Evolutionary conservation across 2,888 invertebrate species (phyloP).

Genomic region (Hoplodrina blanda): DNA sequence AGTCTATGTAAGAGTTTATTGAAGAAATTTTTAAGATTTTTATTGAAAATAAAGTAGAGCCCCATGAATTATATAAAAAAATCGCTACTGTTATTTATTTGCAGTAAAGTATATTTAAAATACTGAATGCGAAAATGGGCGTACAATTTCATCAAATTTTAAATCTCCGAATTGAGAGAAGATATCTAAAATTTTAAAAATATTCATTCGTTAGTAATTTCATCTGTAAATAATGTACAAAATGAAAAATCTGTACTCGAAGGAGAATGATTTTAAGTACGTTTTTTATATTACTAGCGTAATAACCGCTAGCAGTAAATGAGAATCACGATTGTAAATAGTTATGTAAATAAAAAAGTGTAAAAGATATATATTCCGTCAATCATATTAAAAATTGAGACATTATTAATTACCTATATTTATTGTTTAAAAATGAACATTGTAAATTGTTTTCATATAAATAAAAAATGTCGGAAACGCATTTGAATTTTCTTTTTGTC

Average conservation of each 20-base stretch:
- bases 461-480: slow-evolving; percentile 79
- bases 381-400: slow-evolving; percentile 82
- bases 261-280: slow-evolving; percentile 73
- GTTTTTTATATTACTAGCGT: slow-evolving; percentile 80
- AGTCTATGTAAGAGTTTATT: slow-evolving; percentile 53
- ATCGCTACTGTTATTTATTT: slow-evolving; percentile 27
- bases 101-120: slow-evolving; percentile 25
- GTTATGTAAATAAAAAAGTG: slow-evolving; percentile 83
- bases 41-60: slow-evolving; percentile 25
- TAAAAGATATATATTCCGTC: slow-evolving; percentile 87
- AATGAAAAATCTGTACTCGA: slow-evolving; percentile 68
- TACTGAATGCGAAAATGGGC: slow-evolving; percentile 10
- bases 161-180: slow-evolving; percentile 20
- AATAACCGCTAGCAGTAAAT: slow-evolving; percentile 73
- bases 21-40: slow-evolving; percentile 35
- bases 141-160: slow-evolving; percentile 15
- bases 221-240: slow-evolving; percentile 87
- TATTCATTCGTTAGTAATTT: slow-evolving; percentile 51
- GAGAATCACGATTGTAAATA: slow-evolving; percentile 80
- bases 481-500: slow-evolving; percentile 39
- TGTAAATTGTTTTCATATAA: slow-evolving; percentile 89
- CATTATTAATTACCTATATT: slow-evolving; percentile 82
- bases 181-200: slow-evolving; percentile 36
- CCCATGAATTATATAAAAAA: slow-evolving; percentile 4
- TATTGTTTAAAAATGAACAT: slow-evolving; percentile 86